Percentiles rank a stretch among this genome's conserved stretches.
phyloP scores from a whole-genome alignment of 2,888 invertebrate species.

The Nemotelus nigrinus region DNA sequence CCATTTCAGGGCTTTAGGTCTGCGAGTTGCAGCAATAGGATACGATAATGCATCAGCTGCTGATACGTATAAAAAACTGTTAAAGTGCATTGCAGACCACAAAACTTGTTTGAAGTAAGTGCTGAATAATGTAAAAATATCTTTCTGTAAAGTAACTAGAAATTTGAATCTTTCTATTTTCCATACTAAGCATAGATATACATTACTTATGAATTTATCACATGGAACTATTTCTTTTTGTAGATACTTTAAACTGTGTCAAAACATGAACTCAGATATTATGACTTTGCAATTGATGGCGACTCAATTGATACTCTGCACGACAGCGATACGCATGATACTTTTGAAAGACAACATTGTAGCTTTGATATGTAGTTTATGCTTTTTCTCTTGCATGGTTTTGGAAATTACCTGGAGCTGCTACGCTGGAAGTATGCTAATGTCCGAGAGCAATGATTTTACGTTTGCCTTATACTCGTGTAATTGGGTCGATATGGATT shows the following conservation, averaged over 20 bases:
- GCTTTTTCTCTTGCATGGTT: slow-evolving; percentile 65
- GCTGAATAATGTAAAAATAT: no score
- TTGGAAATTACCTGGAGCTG: slow-evolving; percentile 68
- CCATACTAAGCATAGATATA: no score
- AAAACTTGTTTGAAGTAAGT: slow-evolving; percentile 10
- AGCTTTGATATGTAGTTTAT: not conserved
- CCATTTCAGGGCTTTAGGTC: slow-evolving; percentile 7
- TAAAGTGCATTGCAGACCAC: slow-evolving; percentile 33
- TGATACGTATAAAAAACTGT: slow-evolving; percentile 31
- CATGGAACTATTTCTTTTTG: slow-evolving; percentile 52
- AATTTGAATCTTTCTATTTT: no score
- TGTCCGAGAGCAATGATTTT: slow-evolving; percentile 66
- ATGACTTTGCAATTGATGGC: slow-evolving; percentile 69
- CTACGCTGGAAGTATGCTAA: slow-evolving; percentile 68
- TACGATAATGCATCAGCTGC: not conserved
- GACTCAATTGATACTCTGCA: slow-evolving; percentile 62
- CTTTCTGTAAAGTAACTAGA: not conserved
- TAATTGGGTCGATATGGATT: slow-evolving; percentile 68
- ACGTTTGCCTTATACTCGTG: slow-evolving; percentile 67
- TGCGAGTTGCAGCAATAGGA: slow-evolving; percentile 29
- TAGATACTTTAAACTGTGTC: slow-evolving; percentile 66
- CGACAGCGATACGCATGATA: slow-evolving; percentile 66
- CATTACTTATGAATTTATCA: no score
- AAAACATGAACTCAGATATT: slow-evolving; percentile 66
- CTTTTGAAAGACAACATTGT: slow-evolving; percentile 58